Percentiles rank a stretch among this genome's conserved stretches.
Conservation (phyloP, 2,888 invertebrate genomes). For the Xestia sexstrigata region DNA sequence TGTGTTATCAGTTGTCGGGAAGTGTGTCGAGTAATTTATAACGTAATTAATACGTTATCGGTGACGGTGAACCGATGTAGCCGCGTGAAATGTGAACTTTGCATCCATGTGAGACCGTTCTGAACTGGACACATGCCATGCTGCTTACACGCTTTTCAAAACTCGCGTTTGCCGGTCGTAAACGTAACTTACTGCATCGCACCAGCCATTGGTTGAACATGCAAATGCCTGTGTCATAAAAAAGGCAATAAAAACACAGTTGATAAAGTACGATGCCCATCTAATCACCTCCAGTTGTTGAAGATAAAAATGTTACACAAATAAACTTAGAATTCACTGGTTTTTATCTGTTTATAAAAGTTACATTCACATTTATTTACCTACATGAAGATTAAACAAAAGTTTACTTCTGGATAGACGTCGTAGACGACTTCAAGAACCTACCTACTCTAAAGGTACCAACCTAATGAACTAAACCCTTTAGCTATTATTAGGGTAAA, state of each 20-base stretch:
- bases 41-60: slow-evolving; percentile 89
- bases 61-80: slow-evolving; percentile 73
- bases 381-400: background rate
- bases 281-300: slow-evolving; percentile 57
- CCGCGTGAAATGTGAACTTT: slow-evolving; percentile 80
- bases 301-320: slow-evolving; percentile 48
- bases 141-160: slow-evolving; percentile 65
- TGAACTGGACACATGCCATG: slow-evolving; percentile 61
- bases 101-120: slow-evolving; percentile 73
- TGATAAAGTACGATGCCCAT: slow-evolving; percentile 58
- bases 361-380: slow-evolving; percentile 15
- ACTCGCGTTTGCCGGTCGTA: slow-evolving; percentile 51
- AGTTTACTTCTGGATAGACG: background rate
- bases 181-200: slow-evolving; percentile 46
- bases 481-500: slow-evolving; percentile 26
- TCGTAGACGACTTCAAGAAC: too few relatives aligned
- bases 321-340: slow-evolving; percentile 22
- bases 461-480: slow-evolving; percentile 37
- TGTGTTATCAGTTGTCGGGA: slow-evolving; percentile 83
- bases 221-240: slow-evolving; percentile 58
- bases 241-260: slow-evolving; percentile 59
- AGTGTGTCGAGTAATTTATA: slow-evolving; percentile 88
- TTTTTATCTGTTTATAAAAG: slow-evolving; percentile 18
- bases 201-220: slow-evolving; percentile 46
- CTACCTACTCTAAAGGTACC: slow-evolving; percentile 22